Evolutionary conservation across 2,797 vertebrate genomes (phyloP).

Genomic region (Sylvilagus floridanus): DNA sequence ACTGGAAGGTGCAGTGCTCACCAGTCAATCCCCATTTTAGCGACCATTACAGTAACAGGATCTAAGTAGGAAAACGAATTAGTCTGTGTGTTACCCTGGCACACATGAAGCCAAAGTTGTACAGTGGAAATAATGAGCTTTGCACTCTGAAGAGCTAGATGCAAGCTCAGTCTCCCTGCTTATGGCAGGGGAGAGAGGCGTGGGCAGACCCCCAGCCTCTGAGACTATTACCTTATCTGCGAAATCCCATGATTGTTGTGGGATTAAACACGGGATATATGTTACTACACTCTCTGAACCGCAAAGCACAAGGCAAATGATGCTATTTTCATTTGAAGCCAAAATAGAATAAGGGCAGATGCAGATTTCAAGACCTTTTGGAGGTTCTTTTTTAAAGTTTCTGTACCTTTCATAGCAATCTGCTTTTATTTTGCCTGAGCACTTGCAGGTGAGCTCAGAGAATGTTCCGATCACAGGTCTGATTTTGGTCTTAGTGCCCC

Average conservation of each 20-base stretch:
- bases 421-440: conserved; percentile 53
- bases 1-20: background rate
- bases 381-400: background rate
- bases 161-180: rapidly evolving
- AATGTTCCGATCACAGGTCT: background rate
- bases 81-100: background rate
- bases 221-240: background rate
- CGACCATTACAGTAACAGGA: background rate
- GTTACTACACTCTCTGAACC: conserved; percentile 69
- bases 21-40: background rate
- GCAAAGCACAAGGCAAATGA: conserved; percentile 67
- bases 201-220: background rate
- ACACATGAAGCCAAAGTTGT: background rate
- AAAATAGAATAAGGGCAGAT: conserved; percentile 61
- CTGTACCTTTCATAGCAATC: conserved; percentile 30
- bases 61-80: background rate
- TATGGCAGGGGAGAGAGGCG: background rate
- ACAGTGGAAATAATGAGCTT: background rate
- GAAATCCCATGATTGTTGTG: conserved; percentile 7
- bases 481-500: background rate
- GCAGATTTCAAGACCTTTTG: conserved; percentile 51
- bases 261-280: conserved; percentile 27
- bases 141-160: background rate
- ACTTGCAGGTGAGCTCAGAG: background rate
- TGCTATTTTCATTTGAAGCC: conserved; percentile 55